Conservation (phyloP, 1,140 invertebrate species). For the Lordiphosa collinella region DNA sequence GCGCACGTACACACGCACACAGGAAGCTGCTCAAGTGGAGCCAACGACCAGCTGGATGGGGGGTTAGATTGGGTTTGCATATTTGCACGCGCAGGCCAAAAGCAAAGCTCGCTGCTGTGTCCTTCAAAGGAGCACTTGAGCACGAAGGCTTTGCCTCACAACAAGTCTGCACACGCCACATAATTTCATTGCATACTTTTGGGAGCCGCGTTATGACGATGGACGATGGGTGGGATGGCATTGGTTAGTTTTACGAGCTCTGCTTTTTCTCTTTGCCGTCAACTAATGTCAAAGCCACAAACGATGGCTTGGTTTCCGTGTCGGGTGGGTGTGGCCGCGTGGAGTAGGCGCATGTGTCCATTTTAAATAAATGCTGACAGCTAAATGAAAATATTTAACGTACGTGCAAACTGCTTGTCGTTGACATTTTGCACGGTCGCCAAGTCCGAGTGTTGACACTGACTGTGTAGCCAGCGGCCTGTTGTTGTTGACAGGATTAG, state of each 20-base stretch:
- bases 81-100: constrained; percentile 54
- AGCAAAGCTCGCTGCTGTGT: constrained; percentile 48
- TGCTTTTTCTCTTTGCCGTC: too few species aligned
- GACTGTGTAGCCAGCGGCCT: constrained; percentile 32
- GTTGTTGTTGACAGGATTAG: constrained; percentile 47
- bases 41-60: constrained; percentile 1
- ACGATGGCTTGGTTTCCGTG: too few species aligned
- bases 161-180: constrained; percentile 23
- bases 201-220: constrained; percentile 4
- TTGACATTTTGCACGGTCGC: constrained; percentile 41
- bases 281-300: not conserved
- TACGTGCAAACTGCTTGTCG: constrained; percentile 53
- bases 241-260: constrained; percentile 17
- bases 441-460: constrained; percentile 36
- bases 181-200: constrained; percentile 64
- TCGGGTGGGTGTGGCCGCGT: constrained; percentile 1
- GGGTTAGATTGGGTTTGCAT: constrained; percentile 19
- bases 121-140: constrained; percentile 31
- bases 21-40: constrained; percentile 44
- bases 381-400: constrained; percentile 72
- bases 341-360: constrained; percentile 27
- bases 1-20: constrained; percentile 10
- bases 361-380: constrained; percentile 73
- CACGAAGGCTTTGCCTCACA: constrained; percentile 19
- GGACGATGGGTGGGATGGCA: not conserved